phyloP scores from a whole-genome alignment of 1,140 invertebrate species.

The Plodia interpunctella region DNA sequence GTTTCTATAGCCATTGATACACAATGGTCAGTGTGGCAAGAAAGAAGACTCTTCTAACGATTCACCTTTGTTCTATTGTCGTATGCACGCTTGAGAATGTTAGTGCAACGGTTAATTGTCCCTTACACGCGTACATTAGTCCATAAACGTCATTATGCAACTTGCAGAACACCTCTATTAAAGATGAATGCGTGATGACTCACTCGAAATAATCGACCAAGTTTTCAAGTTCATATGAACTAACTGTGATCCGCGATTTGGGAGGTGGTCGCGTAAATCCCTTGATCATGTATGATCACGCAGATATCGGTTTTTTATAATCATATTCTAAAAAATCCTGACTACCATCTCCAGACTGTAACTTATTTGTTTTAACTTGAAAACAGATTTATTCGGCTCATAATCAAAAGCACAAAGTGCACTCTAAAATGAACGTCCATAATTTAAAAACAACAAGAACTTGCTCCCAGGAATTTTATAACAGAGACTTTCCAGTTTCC shows the following conservation, averaged over 20 bases:
- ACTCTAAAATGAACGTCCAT: not conserved
- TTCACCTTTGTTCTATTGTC: conserved; percentile 66
- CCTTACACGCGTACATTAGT: conserved; percentile 17
- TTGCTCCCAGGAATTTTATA: not conserved
- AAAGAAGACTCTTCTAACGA: conserved; percentile 11
- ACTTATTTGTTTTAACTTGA: no score
- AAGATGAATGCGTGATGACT: not conserved
- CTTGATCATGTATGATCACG: no score
- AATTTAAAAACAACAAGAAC: not conserved
- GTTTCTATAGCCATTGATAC: no score
- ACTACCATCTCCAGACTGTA: no score
- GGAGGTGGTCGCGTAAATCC: no score
- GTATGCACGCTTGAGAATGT: conserved; percentile 31
- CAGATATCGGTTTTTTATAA: no score
- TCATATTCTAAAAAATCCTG: no score
- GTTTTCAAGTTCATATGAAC: no score
- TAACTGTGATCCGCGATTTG: no score
- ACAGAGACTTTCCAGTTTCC: conserved; percentile 3
- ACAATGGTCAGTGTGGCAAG: not conserved
- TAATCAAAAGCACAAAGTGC: not conserved
- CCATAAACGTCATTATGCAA: conserved; percentile 13
- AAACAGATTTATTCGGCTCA: no score
- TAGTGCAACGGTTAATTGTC: conserved; percentile 25
- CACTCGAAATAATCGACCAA: not conserved
- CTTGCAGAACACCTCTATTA: not conserved